phyloP scores from a whole-genome alignment of 2,888 invertebrate species.

The Ceriagrion tenellum region DNA sequence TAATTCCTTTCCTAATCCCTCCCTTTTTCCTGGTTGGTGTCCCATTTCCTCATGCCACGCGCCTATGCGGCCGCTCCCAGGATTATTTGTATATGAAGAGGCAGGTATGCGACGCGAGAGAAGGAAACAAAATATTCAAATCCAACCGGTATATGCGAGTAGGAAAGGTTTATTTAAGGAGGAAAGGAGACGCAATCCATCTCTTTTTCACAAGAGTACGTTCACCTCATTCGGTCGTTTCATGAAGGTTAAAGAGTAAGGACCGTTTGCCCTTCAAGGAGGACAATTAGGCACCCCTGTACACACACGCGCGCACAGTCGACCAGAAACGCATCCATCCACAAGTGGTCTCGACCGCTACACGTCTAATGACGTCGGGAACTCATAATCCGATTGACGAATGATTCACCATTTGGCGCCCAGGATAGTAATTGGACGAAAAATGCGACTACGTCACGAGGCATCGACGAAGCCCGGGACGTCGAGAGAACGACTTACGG shows the following conservation, averaged over 20 bases:
- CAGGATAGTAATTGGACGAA: conserved; percentile 5
- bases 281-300: neutral
- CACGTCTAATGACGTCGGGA: neutral
- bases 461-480: conserved; percentile 20
- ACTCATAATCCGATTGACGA: neutral
- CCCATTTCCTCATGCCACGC: too few species aligned
- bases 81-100: too few species aligned
- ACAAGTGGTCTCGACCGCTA: neutral
- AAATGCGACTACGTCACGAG: neutral
- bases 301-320: neutral
- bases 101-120: too few species aligned
- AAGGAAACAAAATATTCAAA: too few species aligned
- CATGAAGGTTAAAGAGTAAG: neutral
- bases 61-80: too few species aligned
- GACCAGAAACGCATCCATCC: neutral
- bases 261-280: conserved; percentile 18
- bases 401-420: neutral
- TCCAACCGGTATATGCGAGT: too few species aligned
- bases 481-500: neutral
- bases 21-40: too few species aligned
- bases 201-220: neutral
- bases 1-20: too few species aligned
- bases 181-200: neutral
- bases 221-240: neutral
- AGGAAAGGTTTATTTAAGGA: too few species aligned